Evolutionary conservation across 1,140 invertebrate genomes (phyloP).

Genomic region (Drosophila rufa): DNA sequence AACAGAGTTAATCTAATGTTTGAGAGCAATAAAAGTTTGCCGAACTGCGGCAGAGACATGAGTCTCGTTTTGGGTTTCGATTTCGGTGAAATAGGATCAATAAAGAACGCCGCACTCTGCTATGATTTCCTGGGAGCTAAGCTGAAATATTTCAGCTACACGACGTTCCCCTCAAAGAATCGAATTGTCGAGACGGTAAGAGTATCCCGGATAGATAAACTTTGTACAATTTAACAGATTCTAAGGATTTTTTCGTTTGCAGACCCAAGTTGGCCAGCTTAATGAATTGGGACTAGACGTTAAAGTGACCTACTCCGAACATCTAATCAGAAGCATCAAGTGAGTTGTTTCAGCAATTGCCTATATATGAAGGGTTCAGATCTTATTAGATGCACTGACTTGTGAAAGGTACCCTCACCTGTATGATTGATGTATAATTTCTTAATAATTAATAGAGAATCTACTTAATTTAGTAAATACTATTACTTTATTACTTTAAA

Average conservation of each 20-base stretch:
- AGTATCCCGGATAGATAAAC: no score
- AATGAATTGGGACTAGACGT: constrained; percentile 39
- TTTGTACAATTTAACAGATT: not conserved
- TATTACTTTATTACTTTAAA: no score
- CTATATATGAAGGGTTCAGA: no score
- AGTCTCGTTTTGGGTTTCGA: constrained; percentile 38
- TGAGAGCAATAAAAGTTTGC: constrained; percentile 31
- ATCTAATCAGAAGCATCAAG: constrained; percentile 17
- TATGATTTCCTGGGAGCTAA: constrained; percentile 25
- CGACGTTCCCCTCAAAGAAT: constrained; percentile 17
- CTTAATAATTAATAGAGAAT: no score
- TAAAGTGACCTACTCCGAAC: constrained; percentile 3
- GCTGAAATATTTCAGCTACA: constrained; percentile 48
- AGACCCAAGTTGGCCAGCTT: constrained; percentile 44
- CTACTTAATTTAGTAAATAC: no score
- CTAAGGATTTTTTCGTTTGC: not conserved
- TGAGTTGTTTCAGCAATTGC: constrained; percentile 6
- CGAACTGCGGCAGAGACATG: constrained; percentile 29
- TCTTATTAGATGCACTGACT: no score
- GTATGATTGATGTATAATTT: no score
- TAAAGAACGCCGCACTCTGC: constrained; percentile 41
- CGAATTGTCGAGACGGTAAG: constrained; percentile 27
- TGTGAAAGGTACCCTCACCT: no score
- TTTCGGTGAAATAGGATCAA: not conserved
- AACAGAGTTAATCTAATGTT: constrained; percentile 2